Percentiles rank a stretch among this genome's conserved stretches.
These are phyloP conservation scores for Copsychus sechellarum DNA, from an alignment of 2,113 vertebrate genomes.

Conservation along the genomic window DNA sequence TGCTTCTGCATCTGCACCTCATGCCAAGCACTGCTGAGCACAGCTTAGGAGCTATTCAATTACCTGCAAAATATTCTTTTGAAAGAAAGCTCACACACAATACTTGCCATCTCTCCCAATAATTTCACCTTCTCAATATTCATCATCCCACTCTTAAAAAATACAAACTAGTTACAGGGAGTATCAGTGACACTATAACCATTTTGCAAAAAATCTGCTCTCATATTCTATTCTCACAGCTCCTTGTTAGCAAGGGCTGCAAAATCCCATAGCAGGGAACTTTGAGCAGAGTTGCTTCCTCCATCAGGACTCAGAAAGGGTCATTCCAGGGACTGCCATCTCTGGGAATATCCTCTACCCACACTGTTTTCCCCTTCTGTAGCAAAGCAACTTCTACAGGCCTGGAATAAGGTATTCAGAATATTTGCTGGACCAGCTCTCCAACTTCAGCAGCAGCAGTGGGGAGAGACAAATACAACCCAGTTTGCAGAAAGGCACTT, in stretches of 20 bases:
- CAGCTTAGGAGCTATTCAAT: background rate
- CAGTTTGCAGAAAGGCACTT: background rate
- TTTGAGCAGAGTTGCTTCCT: background rate
- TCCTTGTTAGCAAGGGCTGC: background rate
- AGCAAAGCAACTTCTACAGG: background rate
- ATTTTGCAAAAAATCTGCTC: background rate
- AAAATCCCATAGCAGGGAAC: background rate
- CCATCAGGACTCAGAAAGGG: background rate
- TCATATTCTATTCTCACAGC: background rate
- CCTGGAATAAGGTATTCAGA: background rate
- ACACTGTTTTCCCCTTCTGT: background rate
- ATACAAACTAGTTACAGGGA: background rate
- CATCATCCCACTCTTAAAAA: background rate
- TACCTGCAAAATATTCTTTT: background rate
- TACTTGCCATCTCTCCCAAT: background rate
- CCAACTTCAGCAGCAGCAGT: background rate
- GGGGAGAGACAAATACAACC: background rate
- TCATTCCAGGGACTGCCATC: background rate
- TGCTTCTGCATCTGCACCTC: background rate
- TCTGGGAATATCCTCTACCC: background rate
- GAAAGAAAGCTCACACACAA: background rate
- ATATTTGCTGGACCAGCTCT: background rate
- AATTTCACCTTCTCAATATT: background rate
- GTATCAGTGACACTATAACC: background rate
- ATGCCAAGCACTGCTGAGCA: background rate